Base-by-base conservation (phyloP, 2,113 vertebrate species). In the Silurus asotus region DNA sequence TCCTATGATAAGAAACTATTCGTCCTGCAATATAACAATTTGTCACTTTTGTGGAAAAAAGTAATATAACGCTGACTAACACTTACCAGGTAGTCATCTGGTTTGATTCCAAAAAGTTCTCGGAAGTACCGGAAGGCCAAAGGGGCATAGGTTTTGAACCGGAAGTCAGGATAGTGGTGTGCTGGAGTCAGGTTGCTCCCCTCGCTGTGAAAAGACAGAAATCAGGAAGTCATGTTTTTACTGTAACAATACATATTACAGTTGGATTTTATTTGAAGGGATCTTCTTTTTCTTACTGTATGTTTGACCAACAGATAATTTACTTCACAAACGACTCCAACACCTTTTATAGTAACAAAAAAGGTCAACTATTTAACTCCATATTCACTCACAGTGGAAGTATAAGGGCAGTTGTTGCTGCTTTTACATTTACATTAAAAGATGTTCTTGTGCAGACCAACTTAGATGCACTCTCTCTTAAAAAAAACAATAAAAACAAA, bases 21-120 rank as follows among this genome's bases (percentile, higher is more conserved):
- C 67, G 28, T 72, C 53, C 55, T 49, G 10, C 61, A 78, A 28
- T 37, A 49, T 28, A 78, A 67, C 25, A 85, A 69, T 58, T n/a
- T 62, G 14, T 0, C 6, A 15, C 25, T 53, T 77, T 65, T 28
- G 13, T 53, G 10, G 11, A 86, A 86, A 62, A 28, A 56, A 19
- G 48, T 67, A 5, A 81, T 14, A 59, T 23, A 67, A 55, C 5
- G 2, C 1, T 20, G 20, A 80, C 6, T 25, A 67, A 49, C 61
- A 13, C 96, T 97, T 96, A 99, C 98, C 97, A 99, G 95, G 94
- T 99, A 99, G 92, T 99, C 98, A 86, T 96, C 98, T 51, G 98
- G 97, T 93, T 99, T 99, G 94, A 99, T 99, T 89, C 97, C 96
- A 79, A 99, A 99, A 92, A 99, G 96, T 93, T 99, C 98, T 94